A percentile compares a stretch with the other conserved stretches of the same genome.
These are phyloP conservation scores for Trichomalopsis sarcophagae DNA, from an alignment of 1,140 invertebrate species.

Conservation along the genomic window DNA sequence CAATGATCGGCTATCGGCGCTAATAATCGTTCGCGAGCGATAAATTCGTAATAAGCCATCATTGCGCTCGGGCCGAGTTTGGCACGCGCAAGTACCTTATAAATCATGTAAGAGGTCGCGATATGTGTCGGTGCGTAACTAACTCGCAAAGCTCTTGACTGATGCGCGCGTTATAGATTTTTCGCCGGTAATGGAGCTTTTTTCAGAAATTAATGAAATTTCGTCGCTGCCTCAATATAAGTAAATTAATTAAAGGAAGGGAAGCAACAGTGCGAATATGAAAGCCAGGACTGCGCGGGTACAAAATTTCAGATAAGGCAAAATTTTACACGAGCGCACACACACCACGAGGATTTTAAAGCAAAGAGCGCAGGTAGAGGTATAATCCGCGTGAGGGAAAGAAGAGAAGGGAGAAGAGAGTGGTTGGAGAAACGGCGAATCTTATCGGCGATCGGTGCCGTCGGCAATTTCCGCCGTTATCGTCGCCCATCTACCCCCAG, in stretches of 20 bases:
- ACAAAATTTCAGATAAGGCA: neutral
- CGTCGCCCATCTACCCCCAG: constrained; percentile 27
- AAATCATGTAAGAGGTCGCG: neutral
- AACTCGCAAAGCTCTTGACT: neutral
- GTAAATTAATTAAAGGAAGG: too few relatives aligned
- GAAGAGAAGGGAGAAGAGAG: neutral
- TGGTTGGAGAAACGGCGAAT: neutral
- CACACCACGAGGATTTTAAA: neutral
- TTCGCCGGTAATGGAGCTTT: neutral
- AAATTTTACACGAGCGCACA: neutral
- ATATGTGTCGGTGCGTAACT: neutral
- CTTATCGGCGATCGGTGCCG: constrained; percentile 39
- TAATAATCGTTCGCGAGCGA: constrained; percentile 15
- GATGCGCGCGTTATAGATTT: neutral
- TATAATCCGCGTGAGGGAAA: neutral
- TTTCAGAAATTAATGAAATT: too few relatives aligned
- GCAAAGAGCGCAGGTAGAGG: neutral
- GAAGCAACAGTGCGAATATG: neutral
- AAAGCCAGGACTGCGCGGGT: neutral
- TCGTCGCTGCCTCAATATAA: too few relatives aligned
- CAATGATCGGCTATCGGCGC: constrained; percentile 20
- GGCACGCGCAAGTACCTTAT: neutral
- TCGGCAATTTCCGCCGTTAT: constrained; percentile 48
- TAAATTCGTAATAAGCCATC: constrained; percentile 30
- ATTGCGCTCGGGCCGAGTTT: neutral